Percentiles rank a stretch among this genome's conserved stretches.
Conservation (phyloP, 2,797 vertebrate species). For the Anas acuta region DNA sequence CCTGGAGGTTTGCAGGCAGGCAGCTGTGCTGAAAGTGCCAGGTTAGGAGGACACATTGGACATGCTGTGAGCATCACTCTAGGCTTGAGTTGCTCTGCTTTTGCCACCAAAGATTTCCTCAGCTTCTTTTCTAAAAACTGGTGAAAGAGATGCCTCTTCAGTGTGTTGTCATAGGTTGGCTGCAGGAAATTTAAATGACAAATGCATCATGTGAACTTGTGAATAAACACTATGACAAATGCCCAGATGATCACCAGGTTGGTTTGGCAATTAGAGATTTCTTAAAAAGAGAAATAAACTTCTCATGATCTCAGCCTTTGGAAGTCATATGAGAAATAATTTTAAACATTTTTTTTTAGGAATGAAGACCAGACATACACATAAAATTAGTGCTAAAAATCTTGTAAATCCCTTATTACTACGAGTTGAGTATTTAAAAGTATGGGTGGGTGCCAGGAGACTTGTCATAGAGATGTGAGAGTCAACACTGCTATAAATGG, state of each 20-base stretch:
- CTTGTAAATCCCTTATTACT: background rate
- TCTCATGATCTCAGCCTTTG: background rate
- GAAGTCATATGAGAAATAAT: background rate
- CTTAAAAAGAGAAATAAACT: background rate
- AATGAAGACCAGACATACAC: background rate
- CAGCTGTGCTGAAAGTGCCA: background rate
- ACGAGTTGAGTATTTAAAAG: background rate
- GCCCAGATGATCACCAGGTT: background rate
- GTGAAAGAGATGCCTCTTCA: background rate
- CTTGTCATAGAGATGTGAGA: constrained; percentile 29
- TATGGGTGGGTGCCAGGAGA: background rate
- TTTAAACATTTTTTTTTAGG: background rate
- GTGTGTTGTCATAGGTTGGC: background rate
- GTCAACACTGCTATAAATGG: constrained; percentile 12
- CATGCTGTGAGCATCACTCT: accelerated
- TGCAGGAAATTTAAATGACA: background rate
- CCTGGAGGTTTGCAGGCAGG: accelerated
- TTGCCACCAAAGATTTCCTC: background rate
- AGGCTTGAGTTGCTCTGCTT: background rate
- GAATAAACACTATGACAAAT: constrained; percentile 1
- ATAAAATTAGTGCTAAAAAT: constrained; percentile 1
- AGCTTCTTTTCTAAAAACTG: background rate
- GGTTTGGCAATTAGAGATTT: background rate
- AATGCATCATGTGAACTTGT: background rate
- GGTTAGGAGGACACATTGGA: background rate